A percentile compares a stretch with the other conserved stretches of the same genome.
Conservation (phyloP, 2,888 invertebrate species). For the Siphlonurus alternatus region DNA sequence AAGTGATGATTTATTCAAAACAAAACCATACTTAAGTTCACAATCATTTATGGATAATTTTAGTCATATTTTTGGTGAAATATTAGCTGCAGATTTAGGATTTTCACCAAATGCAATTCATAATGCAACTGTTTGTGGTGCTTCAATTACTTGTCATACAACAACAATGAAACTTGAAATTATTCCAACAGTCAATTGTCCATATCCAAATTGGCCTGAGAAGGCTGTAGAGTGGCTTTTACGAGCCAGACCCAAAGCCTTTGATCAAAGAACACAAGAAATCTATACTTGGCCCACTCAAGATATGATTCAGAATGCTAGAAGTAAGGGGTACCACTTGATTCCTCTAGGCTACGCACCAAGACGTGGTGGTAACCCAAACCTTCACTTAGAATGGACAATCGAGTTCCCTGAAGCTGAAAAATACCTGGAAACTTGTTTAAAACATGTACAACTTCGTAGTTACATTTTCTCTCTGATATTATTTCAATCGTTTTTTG, state of each 20-base stretch:
- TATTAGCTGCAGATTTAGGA: slow-evolving; percentile 38
- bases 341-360: slow-evolving; percentile 52
- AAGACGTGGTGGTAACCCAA: slow-evolving; percentile 40
- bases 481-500: slow-evolving; percentile 21
- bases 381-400: slow-evolving; percentile 58
- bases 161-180: slow-evolving; percentile 40
- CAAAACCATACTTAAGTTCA: slow-evolving; percentile 42
- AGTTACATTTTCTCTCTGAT: slow-evolving; percentile 49
- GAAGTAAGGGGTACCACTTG: slow-evolving; percentile 46
- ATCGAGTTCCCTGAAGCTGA: slow-evolving; percentile 61
- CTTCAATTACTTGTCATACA: slow-evolving; percentile 44
- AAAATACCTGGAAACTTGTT: slow-evolving; percentile 50
- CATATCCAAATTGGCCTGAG: slow-evolving; percentile 46
- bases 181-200: slow-evolving; percentile 43
- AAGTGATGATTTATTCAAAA: slow-evolving; percentile 27
- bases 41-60: slow-evolving; percentile 51
- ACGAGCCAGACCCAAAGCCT: slow-evolving; percentile 37
- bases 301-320: slow-evolving; percentile 45
- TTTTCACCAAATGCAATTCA: slow-evolving; percentile 35
- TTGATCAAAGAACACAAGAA: slow-evolving; percentile 38
- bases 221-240: slow-evolving; percentile 50
- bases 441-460: slow-evolving; percentile 52
- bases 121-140: slow-evolving; percentile 42
- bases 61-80: slow-evolving; percentile 41
- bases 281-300: slow-evolving; percentile 48